Base-by-base conservation (phyloP, 2,888 invertebrate genomes). In the Didymodactylos carnosus region DNA sequence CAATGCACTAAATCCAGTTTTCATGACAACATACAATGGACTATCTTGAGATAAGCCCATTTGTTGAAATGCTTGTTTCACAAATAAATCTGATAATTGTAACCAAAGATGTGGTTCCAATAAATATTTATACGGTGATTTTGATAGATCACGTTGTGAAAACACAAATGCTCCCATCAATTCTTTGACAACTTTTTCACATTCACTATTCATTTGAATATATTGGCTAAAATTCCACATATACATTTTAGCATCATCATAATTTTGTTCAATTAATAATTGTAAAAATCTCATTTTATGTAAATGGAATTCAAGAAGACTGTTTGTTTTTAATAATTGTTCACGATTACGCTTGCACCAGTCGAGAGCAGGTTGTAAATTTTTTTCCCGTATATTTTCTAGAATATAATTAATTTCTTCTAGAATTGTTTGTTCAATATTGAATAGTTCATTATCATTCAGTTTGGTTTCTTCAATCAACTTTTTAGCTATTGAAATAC, bases 121-220 rank as follows among this genome's bases (percentile, higher is more conserved):
- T 25, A 49, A 71, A 62, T 29, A 72, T 11, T 70, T 62, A 69
- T 74, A 74, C 0, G 74, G 74, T 29, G 74, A 71, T 46, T 72
- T 46, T 35, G 53, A n/a, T 11, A 74, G 23, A 40, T 69, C 71
- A 16, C 53, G 39, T 41, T 11, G 35, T 11, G 71, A 35, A 49
- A 71, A 74, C 27, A 74, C 35, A 13, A 74, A 49, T 39, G 74
- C 51, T 27, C 71, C 74, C 74, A 74, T 74, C 8, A 74, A 40
- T n/a, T 46, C 19, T 40, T 74, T 71, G 25, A 74, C 71, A 19
- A 29, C 74, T 71, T 74, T 71, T 23, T 49, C 27, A 25, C 71
- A 74, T 23, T 62, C 53, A n/a, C 62, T 35, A 62, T 62, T 62
- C 10, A 25, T 2, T 35, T 53, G 53, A 25, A 71, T 53, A 62